Evolutionary conservation across 53 echinoderm and acorn worm species (phyloP), one percentile per base, ranked within the genome.

Genomic region (Zoroaster sp.): DNA sequence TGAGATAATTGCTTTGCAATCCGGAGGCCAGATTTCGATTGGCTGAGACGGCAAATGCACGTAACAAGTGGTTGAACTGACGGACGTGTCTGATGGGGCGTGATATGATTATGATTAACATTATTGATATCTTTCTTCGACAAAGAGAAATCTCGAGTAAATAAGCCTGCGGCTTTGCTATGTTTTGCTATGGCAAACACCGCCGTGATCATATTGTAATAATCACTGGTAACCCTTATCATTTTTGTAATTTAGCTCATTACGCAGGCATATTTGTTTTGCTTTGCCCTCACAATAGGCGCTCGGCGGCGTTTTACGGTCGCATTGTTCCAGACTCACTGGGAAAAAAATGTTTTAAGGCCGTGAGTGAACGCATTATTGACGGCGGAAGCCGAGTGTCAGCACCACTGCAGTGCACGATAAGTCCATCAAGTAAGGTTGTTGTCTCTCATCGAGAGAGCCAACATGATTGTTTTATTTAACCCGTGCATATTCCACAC

Each of bases 181-280:
- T 83, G 70, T 71, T 85, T 70, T 70, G 35, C 71, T 35, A 20
- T 54, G 49, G 68, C 51, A 46, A 85, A 71, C 85, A 71, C 70
- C 9, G 45, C 69, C 25, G 67, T 69, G 69, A 71, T 70, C 71
- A 47, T 85, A 85, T 85, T 85, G 85, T 71, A 70, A 71, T 69
- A 46, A 85, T 66, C 47, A 70, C 85, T 85, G 51, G 79, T 83
- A 42, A 35, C 23, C 45, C 23, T 85, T 49, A 70, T 70, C 85
- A 70, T 85, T 85, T 46, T 85, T 71, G 70, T 71, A 85, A 85
- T 85, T 83, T 83, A 85, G 70, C 85, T 85, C 71, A 71, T 85
- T 85, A 85, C 70, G 85, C 35, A 51, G 85, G 71, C 85, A 69
- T 85, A 85, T 85, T 85, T 85, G 71, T 85, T 85, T 70, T 85